These are phyloP conservation scores for Acanthiza pusilla DNA, from an alignment of 2,797 vertebrate species.

Conservation along the genomic window DNA sequence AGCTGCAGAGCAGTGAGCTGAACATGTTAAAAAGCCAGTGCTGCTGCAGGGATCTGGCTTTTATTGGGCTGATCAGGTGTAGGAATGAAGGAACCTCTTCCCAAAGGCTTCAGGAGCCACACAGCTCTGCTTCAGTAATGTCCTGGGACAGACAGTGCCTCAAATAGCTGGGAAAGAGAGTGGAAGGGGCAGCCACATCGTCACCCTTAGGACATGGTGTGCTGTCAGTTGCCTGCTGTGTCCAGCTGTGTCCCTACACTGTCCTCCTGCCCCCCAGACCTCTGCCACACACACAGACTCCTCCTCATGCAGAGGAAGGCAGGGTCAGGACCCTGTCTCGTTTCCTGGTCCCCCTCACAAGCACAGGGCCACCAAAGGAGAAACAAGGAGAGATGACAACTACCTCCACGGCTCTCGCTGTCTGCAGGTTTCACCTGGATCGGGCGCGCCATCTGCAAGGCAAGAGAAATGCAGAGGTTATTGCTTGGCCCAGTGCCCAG, in stretches of 20 bases:
- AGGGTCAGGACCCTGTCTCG: neutral
- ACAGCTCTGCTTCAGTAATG: neutral
- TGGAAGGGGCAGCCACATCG: neutral
- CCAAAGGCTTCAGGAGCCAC: neutral
- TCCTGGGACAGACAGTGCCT: neutral
- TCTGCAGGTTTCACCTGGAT: slow-evolving; percentile 99
- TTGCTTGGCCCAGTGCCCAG: neutral
- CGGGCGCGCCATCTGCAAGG: slow-evolving; percentile 94
- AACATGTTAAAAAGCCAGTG: neutral
- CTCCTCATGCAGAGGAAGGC: neutral
- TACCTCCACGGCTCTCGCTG: slow-evolving; percentile 99
- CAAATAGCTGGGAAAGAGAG: neutral
- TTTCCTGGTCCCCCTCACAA: neutral
- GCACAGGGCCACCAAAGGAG: neutral
- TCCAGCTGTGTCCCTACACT: neutral
- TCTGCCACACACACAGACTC: neutral
- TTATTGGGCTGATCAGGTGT: neutral
- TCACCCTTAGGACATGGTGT: neutral
- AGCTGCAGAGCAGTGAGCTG: neutral
- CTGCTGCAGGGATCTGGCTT: neutral
- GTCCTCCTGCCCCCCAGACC: neutral
- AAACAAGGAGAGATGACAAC: slow-evolving; percentile 82
- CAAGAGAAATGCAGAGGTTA: slow-evolving; percentile 50
- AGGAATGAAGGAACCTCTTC: neutral
- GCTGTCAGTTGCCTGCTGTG: neutral